Conservation (phyloP, 2,888 invertebrate species). For the Lithophane socia region DNA sequence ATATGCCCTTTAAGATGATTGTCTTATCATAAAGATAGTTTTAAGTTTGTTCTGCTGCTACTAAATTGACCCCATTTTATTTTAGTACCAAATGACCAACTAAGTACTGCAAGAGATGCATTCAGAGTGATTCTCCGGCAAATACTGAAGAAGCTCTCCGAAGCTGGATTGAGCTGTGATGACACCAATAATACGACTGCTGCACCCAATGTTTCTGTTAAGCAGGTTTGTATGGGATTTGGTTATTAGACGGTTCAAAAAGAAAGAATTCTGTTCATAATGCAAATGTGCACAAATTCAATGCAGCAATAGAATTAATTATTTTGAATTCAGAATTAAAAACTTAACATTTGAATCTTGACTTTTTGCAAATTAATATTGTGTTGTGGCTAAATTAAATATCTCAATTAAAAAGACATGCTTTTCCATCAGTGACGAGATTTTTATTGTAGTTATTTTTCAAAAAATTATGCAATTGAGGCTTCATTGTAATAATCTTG, state of each 20-base stretch:
- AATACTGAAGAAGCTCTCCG: constrained; percentile 87
- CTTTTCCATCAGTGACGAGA: no score
- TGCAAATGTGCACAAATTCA: background rate
- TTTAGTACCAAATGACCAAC: constrained; percentile 93
- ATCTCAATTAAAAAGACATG: background rate
- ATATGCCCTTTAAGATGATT: background rate
- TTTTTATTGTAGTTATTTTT: background rate
- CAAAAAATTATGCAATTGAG: background rate
- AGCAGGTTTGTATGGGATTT: constrained; percentile 78
- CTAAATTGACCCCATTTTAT: constrained; percentile 4
- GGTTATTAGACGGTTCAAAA: no score
- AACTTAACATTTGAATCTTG: background rate
- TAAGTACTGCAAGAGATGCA: constrained; percentile 91
- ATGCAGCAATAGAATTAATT: background rate
- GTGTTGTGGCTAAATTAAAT: background rate
- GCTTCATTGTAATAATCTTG: constrained; percentile 7
- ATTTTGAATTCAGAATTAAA: no score
- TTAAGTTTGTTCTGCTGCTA: background rate
- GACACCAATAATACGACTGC: constrained; percentile 84
- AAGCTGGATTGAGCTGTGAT: constrained; percentile 85
- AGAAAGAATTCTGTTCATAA: background rate
- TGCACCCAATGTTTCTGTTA: constrained; percentile 86
- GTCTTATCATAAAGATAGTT: background rate
- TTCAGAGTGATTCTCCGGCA: constrained; percentile 85
- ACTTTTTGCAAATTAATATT: background rate